These are phyloP conservation scores for Phalacrocorax pelagicus DNA, from an alignment of 2,113 vertebrate species.

Conservation along the genomic window DNA sequence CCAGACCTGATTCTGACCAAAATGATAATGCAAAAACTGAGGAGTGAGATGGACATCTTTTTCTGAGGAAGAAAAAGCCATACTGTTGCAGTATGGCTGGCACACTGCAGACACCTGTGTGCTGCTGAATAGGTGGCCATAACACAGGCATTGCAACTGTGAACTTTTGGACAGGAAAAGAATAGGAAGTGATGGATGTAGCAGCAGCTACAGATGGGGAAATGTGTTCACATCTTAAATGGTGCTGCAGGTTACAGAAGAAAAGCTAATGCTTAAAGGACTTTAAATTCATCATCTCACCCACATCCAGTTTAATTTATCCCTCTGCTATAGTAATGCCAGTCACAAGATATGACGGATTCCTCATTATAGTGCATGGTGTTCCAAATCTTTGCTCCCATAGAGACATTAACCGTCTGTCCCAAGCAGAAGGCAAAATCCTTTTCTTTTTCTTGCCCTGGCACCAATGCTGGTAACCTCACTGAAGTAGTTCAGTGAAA, in stretches of 20 bases:
- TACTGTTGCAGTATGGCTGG: rapidly evolving
- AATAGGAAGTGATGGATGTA: not conserved
- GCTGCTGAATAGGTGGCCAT: not conserved
- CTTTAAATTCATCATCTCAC: not conserved
- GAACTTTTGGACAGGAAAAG: not conserved
- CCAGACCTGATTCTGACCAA: not conserved
- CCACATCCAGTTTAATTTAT: not conserved
- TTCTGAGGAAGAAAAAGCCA: not conserved
- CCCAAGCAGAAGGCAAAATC: not conserved
- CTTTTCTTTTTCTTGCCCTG: not conserved
- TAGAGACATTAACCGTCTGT: not conserved
- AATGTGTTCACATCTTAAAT: not conserved
- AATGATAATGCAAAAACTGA: not conserved
- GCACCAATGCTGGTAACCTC: not conserved
- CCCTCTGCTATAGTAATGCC: not conserved
- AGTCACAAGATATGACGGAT: not conserved
- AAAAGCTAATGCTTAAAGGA: not conserved
- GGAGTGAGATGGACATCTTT: not conserved
- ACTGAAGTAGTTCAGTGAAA: not conserved
- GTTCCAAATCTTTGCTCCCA: not conserved
- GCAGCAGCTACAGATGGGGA: not conserved
- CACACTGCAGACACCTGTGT: rapidly evolving
- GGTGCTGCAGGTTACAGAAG: not conserved
- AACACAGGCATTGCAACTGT: not conserved
- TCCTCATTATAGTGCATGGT: not conserved